phyloP scores from a whole-genome alignment of 2,113 vertebrate species.

The Formicarius rufipectus region DNA sequence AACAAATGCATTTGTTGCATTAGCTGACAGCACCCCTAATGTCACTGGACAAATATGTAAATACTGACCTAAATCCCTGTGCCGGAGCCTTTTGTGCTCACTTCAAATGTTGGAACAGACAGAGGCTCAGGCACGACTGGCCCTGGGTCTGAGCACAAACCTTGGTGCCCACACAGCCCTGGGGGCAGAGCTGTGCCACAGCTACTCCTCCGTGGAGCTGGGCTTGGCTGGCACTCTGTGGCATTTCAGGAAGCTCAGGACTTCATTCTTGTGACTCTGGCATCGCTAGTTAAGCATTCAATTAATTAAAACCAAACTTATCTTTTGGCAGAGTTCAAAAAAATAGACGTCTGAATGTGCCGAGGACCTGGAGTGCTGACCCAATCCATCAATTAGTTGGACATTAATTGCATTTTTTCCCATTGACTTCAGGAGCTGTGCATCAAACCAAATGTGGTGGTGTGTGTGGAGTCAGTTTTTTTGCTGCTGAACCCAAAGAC shows the following conservation, averaged over 20 bases:
- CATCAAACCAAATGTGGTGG: background rate
- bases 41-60: slow-evolving; percentile 70
- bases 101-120: slow-evolving; percentile 3
- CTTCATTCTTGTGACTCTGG: background rate
- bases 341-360: background rate
- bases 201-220: background rate
- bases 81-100: background rate
- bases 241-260: background rate
- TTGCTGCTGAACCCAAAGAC: background rate
- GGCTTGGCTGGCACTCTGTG: background rate
- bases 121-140: background rate
- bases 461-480: background rate
- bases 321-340: background rate
- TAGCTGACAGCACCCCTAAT: slow-evolving; percentile 65
- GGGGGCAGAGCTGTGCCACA: background rate
- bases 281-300: background rate
- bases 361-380: background rate
- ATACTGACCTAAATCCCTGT: slow-evolving; percentile 63
- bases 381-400: slow-evolving; percentile 47
- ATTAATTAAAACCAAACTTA: slow-evolving; percentile 31
- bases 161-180: fast-evolving
- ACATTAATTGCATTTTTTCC: slow-evolving; percentile 57
- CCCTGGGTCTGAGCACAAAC: background rate
- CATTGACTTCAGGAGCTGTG: slow-evolving; percentile 38
- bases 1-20: slow-evolving; percentile 65